Conservation (phyloP, 2,888 invertebrate genomes). For the Chelonus formosanus region DNA sequence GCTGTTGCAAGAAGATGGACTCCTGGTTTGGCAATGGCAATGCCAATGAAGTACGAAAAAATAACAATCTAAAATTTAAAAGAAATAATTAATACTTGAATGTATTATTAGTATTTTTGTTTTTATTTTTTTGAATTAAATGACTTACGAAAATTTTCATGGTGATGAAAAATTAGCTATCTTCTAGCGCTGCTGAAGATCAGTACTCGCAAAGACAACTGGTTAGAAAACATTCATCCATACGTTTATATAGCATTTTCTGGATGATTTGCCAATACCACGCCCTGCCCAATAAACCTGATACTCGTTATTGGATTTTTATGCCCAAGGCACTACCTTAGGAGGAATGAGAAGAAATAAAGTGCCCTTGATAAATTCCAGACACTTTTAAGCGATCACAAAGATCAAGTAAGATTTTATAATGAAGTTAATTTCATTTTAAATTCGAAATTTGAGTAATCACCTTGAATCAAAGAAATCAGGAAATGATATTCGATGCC, state of each 20-base stretch:
- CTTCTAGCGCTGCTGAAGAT: slow-evolving; percentile 50
- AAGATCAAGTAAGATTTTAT: not conserved
- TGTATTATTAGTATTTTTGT: not conserved
- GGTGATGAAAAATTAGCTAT: slow-evolving; percentile 41
- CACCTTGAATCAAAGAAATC: slow-evolving; percentile 20
- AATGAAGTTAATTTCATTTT: not conserved
- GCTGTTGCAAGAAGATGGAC: slow-evolving; percentile 35
- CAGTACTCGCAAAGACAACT: slow-evolving; percentile 56
- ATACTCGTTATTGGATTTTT: slow-evolving; percentile 51
- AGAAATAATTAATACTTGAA: too few relatives aligned
- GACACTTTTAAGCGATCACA: not conserved
- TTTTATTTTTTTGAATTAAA: slow-evolving; percentile 2
- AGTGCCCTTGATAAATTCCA: slow-evolving; percentile 11
- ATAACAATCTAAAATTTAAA: not conserved
- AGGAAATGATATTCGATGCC: slow-evolving; percentile 15
- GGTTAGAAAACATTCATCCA: slow-evolving; percentile 35
- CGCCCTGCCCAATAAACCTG: slow-evolving; percentile 51
- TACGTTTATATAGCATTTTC: slow-evolving; percentile 25
- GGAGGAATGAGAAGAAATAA: not conserved
- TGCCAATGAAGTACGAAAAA: slow-evolving; percentile 46
- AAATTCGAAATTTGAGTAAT: not conserved
- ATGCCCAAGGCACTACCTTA: slow-evolving; percentile 31
- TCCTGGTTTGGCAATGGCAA: slow-evolving; percentile 44
- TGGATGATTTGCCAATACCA: slow-evolving; percentile 38
- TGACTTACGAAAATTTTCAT: slow-evolving; percentile 54